Evolutionary conservation across 2,888 invertebrate species (phyloP), one percentile per base, ranked within the genome.

Genomic region (Hanleya hanleyi): DNA sequence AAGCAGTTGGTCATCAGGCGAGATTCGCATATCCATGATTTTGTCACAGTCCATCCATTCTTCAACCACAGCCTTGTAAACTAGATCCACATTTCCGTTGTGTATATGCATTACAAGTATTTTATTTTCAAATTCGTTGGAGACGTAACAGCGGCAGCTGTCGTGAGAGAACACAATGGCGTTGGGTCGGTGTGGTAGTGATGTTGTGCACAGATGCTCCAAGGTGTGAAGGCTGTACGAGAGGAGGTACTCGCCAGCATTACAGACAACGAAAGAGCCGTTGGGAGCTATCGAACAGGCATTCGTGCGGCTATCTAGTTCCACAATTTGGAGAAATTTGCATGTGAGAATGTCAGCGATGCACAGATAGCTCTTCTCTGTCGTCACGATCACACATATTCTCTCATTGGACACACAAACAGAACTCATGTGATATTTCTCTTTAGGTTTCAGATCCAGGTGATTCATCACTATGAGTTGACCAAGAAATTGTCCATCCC

Each of bases 391-490:
- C 1, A 87, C 78, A 72, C 87, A 85, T 35, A 89, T 74, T 64
- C 84, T 77, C 18, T 83, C 84, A 73, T 89, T 79, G 0, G 84
- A 84, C 15, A 87, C 62, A 51, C 82, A 77, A n/a, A 87, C 73
- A 0, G 78, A 73, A 3, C 81, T 84, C 72, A 87, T 79, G 50
- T 83, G 82, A 79, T 87, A 88, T 68, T 83, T 86, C 67, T 86
- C 85, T 64, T 86, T 84, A 0, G 88, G 82, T 66, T 84, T 82
- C 51, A 83, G 66, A 35, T 85, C 80, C 6, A 89, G 77, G 71
- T 89, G 87, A 69, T 88, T 89, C 80, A 86, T 76, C 5, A 89
- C 84, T 22, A 90, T 87, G n/a, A 90, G 78, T 73, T 90, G 89
- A 6, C 88, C 88, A 9, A 88, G 67, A 74, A 86, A 90, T 9